Conservation (phyloP, 2,797 vertebrate species). For the Parotocinclus haroldoi region DNA sequence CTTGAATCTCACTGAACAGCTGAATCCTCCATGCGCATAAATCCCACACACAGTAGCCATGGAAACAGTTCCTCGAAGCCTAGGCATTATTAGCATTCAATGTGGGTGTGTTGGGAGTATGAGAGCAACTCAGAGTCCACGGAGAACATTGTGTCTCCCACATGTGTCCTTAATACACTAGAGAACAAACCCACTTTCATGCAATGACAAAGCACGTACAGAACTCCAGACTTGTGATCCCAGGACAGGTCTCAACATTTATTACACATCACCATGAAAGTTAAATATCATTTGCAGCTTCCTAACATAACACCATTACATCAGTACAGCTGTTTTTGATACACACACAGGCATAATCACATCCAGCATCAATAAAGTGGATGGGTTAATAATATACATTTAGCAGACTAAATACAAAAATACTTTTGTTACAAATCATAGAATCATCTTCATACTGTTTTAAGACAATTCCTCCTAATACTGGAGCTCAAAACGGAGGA, state of each 20-base stretch:
- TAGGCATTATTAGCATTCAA: slow-evolving; percentile 50
- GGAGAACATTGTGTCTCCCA: slow-evolving; percentile 56
- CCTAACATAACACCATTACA: slow-evolving; percentile 49
- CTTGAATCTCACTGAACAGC: too few species aligned
- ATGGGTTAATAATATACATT: too few species aligned
- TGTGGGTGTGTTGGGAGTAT: slow-evolving; percentile 45
- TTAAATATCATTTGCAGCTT: slow-evolving; percentile 49
- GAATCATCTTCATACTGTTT: too few species aligned
- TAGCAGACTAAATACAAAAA: slow-evolving; percentile 3
- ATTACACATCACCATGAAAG: slow-evolving; percentile 42
- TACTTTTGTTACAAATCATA: too few species aligned
- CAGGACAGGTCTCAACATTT: slow-evolving; percentile 23
- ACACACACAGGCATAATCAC: slow-evolving; percentile 58
- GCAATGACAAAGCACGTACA: not conserved
- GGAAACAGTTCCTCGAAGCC: slow-evolving; percentile 50
- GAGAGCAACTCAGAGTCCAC: slow-evolving; percentile 43
- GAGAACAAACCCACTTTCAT: slow-evolving; percentile 1
- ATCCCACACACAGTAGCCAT: slow-evolving; percentile 42
- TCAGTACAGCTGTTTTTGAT: slow-evolving; percentile 61
- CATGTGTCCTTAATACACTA: slow-evolving; percentile 39
- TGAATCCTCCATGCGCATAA: slow-evolving; percentile 1
- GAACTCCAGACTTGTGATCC: slow-evolving; percentile 1
- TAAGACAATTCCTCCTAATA: too few species aligned
- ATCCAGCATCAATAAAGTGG: not conserved
- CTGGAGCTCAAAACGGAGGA: too few species aligned